Evolutionary conservation across 2,888 invertebrate species (phyloP).

Genomic region (Drosophila sordidapex): DNA sequence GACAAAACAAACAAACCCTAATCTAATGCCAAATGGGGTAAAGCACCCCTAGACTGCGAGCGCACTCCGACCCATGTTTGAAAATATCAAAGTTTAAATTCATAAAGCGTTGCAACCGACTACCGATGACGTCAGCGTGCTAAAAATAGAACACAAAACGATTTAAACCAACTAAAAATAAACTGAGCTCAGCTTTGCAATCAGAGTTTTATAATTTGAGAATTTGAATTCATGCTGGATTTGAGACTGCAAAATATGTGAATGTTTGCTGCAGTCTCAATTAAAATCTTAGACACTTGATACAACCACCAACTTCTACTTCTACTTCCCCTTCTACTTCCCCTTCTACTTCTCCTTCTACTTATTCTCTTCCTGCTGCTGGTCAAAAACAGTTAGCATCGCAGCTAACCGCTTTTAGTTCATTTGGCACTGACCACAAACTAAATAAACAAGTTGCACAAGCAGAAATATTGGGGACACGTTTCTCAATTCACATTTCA

Average conservation of each 20-base stretch:
- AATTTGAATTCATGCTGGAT: background rate
- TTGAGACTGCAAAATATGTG: background rate
- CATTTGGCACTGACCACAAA: background rate
- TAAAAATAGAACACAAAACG: background rate
- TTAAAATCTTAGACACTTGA: background rate
- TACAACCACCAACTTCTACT: background rate
- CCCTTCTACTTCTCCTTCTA: too few species aligned
- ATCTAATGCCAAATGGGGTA: constrained; percentile 22
- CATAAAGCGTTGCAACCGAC: constrained; percentile 46
- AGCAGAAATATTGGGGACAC: background rate
- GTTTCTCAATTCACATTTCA: background rate
- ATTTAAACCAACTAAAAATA: background rate
- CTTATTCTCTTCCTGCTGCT: background rate
- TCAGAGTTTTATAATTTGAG: background rate
- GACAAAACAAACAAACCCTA: constrained; percentile 35
- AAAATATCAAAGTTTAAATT: constrained; percentile 70
- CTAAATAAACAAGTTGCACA: background rate
- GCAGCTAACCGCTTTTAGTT: background rate
- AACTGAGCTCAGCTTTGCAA: constrained; percentile 4
- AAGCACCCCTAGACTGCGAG: constrained; percentile 39
- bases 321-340: too few species aligned
- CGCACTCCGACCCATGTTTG: constrained; percentile 27
- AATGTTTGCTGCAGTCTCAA: constrained; percentile 8
- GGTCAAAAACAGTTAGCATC: background rate
- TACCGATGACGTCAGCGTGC: constrained; percentile 9